Conservation (phyloP, 2,888 invertebrate genomes). For the Epiblema foenella region DNA sequence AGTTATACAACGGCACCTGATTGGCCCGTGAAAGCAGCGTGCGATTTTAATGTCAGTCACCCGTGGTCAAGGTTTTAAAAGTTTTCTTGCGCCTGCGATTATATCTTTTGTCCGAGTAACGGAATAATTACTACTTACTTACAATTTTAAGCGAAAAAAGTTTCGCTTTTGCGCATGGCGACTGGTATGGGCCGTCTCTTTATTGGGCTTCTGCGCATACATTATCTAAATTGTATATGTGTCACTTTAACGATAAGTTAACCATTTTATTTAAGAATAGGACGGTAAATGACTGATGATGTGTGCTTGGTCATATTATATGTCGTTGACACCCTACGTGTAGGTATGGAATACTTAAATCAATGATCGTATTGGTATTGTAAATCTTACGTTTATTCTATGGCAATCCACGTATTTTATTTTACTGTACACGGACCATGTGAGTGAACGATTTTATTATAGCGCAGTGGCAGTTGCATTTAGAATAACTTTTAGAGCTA, state of each 20-base stretch:
- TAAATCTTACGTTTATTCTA: neutral
- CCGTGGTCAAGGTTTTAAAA: slow-evolving; percentile 81
- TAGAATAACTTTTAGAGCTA: too few species aligned
- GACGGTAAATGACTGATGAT: neutral
- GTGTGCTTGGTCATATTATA: neutral
- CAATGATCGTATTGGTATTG: neutral
- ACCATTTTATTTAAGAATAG: neutral
- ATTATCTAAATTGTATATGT: neutral
- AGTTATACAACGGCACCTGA: slow-evolving; percentile 82
- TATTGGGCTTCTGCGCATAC: neutral
- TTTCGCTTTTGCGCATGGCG: slow-evolving; percentile 6
- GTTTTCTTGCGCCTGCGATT: slow-evolving; percentile 71
- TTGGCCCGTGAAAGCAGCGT: slow-evolving; percentile 79
- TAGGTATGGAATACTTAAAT: neutral
- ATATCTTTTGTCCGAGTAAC: slow-evolving; percentile 50
- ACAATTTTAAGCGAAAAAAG: slow-evolving; percentile 15
- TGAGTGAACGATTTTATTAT: too few species aligned
- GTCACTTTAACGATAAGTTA: neutral
- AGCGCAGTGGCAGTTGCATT: too few species aligned
- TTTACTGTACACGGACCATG: neutral
- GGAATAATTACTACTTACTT: slow-evolving; percentile 14
- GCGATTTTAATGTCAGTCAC: slow-evolving; percentile 76
- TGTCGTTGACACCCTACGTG: neutral
- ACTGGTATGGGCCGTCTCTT: neutral
- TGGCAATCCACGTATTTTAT: neutral